Evolutionary conservation across 2,888 invertebrate genomes (phyloP).

Genomic region (Ochropleura leucogaster): DNA sequence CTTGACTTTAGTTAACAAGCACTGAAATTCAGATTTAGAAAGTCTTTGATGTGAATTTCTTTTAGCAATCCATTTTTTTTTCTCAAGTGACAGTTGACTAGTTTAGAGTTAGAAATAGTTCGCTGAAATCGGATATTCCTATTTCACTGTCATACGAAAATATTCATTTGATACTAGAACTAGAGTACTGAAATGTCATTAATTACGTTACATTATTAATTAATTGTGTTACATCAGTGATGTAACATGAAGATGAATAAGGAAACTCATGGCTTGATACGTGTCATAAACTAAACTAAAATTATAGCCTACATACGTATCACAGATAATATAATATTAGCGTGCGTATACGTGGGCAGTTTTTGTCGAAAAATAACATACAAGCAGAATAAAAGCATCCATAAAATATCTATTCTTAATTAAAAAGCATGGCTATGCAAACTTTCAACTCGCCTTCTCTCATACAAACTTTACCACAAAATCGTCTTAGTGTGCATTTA

Average conservation of each 20-base stretch:
- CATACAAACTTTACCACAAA: too few species aligned
- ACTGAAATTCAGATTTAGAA: constrained; percentile 14
- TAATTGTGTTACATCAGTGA: constrained; percentile 19
- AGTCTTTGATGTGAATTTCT: constrained; percentile 41
- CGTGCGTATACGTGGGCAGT: too few species aligned
- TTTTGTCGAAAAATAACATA: neutral
- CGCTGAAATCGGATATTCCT: constrained; percentile 21
- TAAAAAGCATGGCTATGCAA: too few species aligned
- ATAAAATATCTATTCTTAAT: too few species aligned
- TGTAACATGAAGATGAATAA: neutral
- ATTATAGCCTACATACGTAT: too few species aligned
- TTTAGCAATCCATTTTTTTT: constrained; percentile 34
- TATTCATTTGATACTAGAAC: constrained; percentile 2
- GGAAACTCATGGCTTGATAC: neutral
- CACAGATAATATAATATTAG: too few species aligned
- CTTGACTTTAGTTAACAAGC: constrained; percentile 3
- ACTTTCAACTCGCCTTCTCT: too few species aligned
- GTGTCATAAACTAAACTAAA: neutral
- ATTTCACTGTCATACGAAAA: constrained; percentile 22
- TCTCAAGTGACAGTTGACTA: constrained; percentile 16
- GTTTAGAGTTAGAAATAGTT: constrained; percentile 41
- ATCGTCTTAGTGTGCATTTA: too few species aligned
- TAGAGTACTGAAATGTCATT: constrained; percentile 10
- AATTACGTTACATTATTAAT: constrained; percentile 18
- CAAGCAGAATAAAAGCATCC: neutral